These are phyloP conservation scores for Calliphora vicina DNA, from an alignment of 1,140 invertebrate genomes.

Conservation along the genomic window DNA sequence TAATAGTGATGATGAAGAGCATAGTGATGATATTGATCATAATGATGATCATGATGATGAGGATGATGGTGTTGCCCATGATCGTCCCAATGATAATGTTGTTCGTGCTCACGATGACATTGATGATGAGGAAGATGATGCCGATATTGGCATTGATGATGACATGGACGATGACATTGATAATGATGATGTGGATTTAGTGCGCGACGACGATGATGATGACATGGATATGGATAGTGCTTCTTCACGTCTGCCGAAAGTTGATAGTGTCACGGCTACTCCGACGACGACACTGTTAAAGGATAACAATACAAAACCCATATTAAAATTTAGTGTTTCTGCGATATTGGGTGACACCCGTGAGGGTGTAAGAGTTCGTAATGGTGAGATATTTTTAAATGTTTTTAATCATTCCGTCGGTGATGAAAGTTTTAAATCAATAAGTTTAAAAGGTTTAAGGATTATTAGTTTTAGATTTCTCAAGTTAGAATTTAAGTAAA, in stretches of 20 bases:
- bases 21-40: slow-evolving; percentile 34
- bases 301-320: slow-evolving; percentile 71
- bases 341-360: slow-evolving; percentile 79
- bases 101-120: slow-evolving; percentile 43
- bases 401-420: no score
- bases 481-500: no score
- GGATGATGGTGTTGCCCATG: slow-evolving; percentile 6
- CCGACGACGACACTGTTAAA: slow-evolving; percentile 59
- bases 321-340: slow-evolving; percentile 91
- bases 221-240: slow-evolving; percentile 17
- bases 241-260: slow-evolving; percentile 52
- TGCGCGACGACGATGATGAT: slow-evolving; percentile 49
- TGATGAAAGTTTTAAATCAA: no score
- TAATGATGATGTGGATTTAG: slow-evolving; percentile 45
- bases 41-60: slow-evolving; percentile 41
- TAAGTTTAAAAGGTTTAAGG: no score
- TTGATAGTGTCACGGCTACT: slow-evolving; percentile 44
- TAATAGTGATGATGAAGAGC: slow-evolving; percentile 46
- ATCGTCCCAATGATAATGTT: not conserved
- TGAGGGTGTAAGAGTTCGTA: slow-evolving; percentile 62
- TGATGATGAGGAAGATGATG: slow-evolving; percentile 52
- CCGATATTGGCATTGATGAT: slow-evolving; percentile 44
- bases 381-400: slow-evolving; percentile 56
- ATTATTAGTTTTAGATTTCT: no score
- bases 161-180: slow-evolving; percentile 51